These are phyloP conservation scores for Neomorphus geoffroyi DNA, from an alignment of 2,797 vertebrate species.

Conservation along the genomic window DNA sequence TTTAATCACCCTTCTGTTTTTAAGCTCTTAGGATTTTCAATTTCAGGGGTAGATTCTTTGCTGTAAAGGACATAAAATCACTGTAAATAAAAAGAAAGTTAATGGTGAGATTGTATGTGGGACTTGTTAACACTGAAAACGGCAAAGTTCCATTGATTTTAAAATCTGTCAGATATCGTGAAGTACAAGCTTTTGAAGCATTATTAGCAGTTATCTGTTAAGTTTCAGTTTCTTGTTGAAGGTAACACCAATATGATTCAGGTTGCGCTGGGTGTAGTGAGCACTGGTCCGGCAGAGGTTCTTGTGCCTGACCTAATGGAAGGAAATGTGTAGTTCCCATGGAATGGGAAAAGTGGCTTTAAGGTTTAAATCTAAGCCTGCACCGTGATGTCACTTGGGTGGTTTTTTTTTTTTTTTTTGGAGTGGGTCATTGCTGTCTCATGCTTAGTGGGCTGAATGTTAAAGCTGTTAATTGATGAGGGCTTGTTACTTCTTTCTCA, in stretches of 20 bases:
- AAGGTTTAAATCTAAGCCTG: neutral
- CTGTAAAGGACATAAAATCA: neutral
- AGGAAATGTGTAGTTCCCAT: neutral
- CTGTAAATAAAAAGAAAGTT: neutral
- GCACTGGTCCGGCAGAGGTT: neutral
- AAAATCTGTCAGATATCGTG: neutral
- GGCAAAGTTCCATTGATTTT: neutral
- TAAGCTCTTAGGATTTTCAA: neutral
- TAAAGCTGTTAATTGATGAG: neutral
- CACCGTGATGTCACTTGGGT: fast-evolving
- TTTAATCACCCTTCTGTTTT: slow-evolving; percentile 1
- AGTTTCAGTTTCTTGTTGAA: neutral
- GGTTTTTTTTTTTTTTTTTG: neutral
- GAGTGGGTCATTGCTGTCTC: neutral
- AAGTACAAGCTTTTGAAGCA: neutral
- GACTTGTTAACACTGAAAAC: neutral
- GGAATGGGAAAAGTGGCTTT: neutral
- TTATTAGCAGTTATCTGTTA: neutral
- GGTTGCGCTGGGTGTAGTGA: neutral
- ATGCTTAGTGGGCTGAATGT: neutral
- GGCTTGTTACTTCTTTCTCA: neutral
- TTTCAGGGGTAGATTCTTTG: neutral
- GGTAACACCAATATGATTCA: neutral
- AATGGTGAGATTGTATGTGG: neutral
- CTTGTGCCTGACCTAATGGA: neutral